phyloP scores from a whole-genome alignment of 1,140 invertebrate species.

The Dolichoris vasculosae region DNA sequence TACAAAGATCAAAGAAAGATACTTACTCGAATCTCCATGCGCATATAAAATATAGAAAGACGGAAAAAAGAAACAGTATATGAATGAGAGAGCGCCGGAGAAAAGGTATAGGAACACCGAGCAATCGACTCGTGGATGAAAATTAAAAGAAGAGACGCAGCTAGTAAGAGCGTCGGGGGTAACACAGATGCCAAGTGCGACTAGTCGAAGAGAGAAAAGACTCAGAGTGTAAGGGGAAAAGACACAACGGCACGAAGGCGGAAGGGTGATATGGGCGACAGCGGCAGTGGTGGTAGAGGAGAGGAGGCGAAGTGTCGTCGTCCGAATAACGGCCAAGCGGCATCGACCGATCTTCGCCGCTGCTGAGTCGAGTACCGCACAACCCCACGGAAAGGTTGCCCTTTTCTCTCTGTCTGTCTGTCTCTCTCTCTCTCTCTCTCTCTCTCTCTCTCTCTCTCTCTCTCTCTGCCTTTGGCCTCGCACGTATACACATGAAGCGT shows the following conservation, averaged over 20 bases:
- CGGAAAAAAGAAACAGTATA: not conserved
- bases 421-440: slow-evolving; percentile 11
- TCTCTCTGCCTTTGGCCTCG: not conserved
- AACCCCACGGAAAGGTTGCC: slow-evolving; percentile 16
- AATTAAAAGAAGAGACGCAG: slow-evolving; percentile 51
- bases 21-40: not conserved
- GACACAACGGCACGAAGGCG: slow-evolving; percentile 51
- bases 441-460: slow-evolving; percentile 32
- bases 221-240: not conserved
- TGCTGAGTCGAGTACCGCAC: slow-evolving; percentile 52
- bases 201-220: slow-evolving; percentile 50
- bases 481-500: slow-evolving; percentile 67
- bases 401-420: slow-evolving; percentile 12
- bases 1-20: not conserved
- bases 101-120: not conserved
- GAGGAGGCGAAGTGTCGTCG: slow-evolving; percentile 70
- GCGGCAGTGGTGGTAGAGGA: slow-evolving; percentile 1
- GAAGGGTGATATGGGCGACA: no score
- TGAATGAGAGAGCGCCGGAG: not conserved
- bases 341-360: slow-evolving; percentile 74
- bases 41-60: not conserved
- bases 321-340: slow-evolving; percentile 75
- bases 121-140: not conserved
- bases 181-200: slow-evolving; percentile 29
- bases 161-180: slow-evolving; percentile 56